These are phyloP conservation scores for Labeo catla DNA, from an alignment of 2,113 vertebrate species.

Conservation along the genomic window DNA sequence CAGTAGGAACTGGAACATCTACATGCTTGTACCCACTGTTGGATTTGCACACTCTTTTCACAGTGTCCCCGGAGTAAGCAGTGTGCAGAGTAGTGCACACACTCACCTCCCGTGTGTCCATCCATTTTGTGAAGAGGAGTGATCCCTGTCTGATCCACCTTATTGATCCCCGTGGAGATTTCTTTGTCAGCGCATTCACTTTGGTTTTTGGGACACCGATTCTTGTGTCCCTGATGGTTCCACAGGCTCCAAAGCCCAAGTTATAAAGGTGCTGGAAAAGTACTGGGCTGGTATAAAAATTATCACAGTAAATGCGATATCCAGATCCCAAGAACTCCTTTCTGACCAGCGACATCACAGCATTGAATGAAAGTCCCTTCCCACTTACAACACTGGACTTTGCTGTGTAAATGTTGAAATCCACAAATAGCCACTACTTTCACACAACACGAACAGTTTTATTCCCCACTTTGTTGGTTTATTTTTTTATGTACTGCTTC, in stretches of 20 bases:
- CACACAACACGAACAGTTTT: not conserved
- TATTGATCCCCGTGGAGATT: too few relatives aligned
- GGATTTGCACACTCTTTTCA: too few relatives aligned
- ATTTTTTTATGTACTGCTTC: not conserved
- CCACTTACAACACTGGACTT: not conserved
- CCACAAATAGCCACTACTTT: not conserved
- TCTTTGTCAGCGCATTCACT: not conserved
- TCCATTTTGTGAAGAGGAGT: too few relatives aligned
- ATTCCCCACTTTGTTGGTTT: not conserved
- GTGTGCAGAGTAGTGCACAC: too few relatives aligned
- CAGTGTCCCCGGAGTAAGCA: too few relatives aligned
- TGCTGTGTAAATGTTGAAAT: not conserved
- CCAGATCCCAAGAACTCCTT: not conserved
- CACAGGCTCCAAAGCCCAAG: not conserved
- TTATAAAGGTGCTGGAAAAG: not conserved
- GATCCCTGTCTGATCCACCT: too few relatives aligned
- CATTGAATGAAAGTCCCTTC: not conserved
- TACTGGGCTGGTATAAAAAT: not conserved
- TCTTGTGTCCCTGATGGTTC: not conserved
- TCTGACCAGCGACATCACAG: not conserved
- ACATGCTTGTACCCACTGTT: too few relatives aligned
- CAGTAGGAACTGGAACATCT: too few relatives aligned
- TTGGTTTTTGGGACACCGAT: not conserved
- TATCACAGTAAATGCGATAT: not conserved
- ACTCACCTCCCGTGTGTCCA: too few relatives aligned